Evolutionary conservation across 2,797 vertebrate genomes (phyloP), one percentile per base, ranked within the genome.

Genomic region (Notamacropus eugenii): DNA sequence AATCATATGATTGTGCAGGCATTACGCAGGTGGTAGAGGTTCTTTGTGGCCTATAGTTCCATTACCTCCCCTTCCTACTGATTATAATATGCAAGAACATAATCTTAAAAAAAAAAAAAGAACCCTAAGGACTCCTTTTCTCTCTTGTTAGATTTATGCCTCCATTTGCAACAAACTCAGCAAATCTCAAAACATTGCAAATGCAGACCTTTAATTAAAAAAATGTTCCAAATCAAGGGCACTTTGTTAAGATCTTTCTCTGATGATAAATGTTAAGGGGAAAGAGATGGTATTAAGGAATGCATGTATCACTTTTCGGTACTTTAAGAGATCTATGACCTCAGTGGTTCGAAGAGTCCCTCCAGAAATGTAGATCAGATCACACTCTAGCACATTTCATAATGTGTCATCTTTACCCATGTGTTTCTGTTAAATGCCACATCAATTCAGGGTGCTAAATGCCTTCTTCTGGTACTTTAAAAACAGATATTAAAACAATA

Each of bases 131-230:
- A 95, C 90, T 50, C 92, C 28, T 55, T 62, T 16, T 58, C 3
- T 92, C 59, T 96, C 93, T 52, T 91, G 27, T 94, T 93, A 46
- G 95, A 91, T 94, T 52, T 95, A 96, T 52, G 27, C 5, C 59
- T 92, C 55, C 24, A 91, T 95, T 52, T 95, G 62, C 91, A 95
- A 93, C 87, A 94, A 95, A 57, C 31, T 54, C 0, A 87, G 90
- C 40, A 95, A 40, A 29, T 91, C 82, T 95, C 31, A 55, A 82
- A 34, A 8, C 62, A 92, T 94, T 95, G 34, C 1, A 95, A 90
- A 90, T 93, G 40, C 82, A 93, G 94, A 59, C 54, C 40, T 9
- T 0, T 55, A 92, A 95, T 90, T 90, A 91, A 67, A 95, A 40
- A 29, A 90, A 31, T 34, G 14, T 90, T 91, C 59, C 29, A 92